Base-by-base conservation (phyloP, 1,140 invertebrate species). In the Macrobrachium rosenbergii region DNA sequence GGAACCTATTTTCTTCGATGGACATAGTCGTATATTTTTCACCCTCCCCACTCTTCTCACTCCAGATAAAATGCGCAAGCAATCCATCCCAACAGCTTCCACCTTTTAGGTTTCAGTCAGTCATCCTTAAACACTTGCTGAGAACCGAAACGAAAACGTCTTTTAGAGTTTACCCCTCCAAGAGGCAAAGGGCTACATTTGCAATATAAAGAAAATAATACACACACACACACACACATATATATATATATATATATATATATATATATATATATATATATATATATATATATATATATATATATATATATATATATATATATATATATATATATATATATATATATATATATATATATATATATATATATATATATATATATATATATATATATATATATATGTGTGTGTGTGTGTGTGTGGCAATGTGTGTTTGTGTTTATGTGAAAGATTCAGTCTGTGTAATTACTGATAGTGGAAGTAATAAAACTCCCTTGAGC, bases 321-420 rank as follows among this genome's bases (percentile, higher is more conserved):
- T 21, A 69, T 69, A 69, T 21, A 69, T 69, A 69, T 69, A 3
- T n/a, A 21, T 69, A 14, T 69, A 21, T 69, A 69, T 69, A 69
- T 69, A 69, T 69, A 69, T 69, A 69, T n/a, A 69, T n/a, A 69
- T 69, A 69, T n/a, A 69, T 69, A 69, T n/a, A 69, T 69, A 69
- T n/a, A 69, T 69, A 69, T 2, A 21, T 69, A n/a, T n/a, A 69
- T 69, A 69, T n/a, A 69, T 69, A 69, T n/a, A 67, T 69, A 69
- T n/a, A 69, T 19, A 17, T 12, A 69, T 69, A 69, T 28, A 69
- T 69, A 69, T n/a, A 69, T 19, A 67, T 19, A 67, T 19, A 17
- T n/a, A 69, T 69, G 28, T 69, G 19, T 21, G 2, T n/a, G n/a
- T n/a, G n/a, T n/a, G n/a, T n/a, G n/a, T n/a, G n/a, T n/a, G n/a